These are phyloP conservation scores for Plutella xylostella DNA, from an alignment of 2,888 invertebrate species.

Conservation along the genomic window DNA sequence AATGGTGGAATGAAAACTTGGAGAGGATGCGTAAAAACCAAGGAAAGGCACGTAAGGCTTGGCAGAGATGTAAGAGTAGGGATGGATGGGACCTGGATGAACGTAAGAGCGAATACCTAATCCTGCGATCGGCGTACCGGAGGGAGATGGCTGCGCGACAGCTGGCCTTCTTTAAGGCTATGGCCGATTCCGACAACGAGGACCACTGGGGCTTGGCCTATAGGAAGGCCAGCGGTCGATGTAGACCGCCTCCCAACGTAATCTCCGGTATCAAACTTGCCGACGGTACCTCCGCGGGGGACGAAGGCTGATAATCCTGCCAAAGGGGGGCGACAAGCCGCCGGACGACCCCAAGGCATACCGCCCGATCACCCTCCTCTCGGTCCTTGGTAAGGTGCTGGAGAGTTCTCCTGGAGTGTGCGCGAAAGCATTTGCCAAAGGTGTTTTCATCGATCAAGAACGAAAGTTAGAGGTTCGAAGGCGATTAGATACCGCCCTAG, in stretches of 20 bases:
- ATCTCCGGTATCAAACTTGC: constrained; percentile 3
- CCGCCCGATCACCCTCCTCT: no score
- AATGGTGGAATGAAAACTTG: constrained; percentile 2
- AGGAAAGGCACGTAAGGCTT: neutral
- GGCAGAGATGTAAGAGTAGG: constrained; percentile 14
- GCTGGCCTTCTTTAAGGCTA: neutral
- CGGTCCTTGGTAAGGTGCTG: no score
- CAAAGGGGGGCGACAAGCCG: no score
- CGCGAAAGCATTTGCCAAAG: no score
- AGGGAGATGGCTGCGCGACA: neutral
- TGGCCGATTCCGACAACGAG: constrained; percentile 15
- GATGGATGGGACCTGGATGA: neutral
- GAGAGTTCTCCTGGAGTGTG: no score
- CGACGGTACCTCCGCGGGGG: constrained; percentile 9
- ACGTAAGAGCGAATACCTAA: neutral
- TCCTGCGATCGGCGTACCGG: neutral
- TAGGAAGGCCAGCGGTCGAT: neutral
- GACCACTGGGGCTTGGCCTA: constrained; percentile 21
- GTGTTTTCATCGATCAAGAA: no score
- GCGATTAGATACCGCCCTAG: no score
- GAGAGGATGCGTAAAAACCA: neutral
- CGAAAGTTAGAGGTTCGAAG: no score
- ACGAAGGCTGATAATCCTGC: no score
- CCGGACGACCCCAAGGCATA: no score
- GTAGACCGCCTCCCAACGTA: neutral